These are phyloP conservation scores for Zaprionus bogoriensis DNA, from an alignment of 2,888 invertebrate genomes.

Conservation along the genomic window DNA sequence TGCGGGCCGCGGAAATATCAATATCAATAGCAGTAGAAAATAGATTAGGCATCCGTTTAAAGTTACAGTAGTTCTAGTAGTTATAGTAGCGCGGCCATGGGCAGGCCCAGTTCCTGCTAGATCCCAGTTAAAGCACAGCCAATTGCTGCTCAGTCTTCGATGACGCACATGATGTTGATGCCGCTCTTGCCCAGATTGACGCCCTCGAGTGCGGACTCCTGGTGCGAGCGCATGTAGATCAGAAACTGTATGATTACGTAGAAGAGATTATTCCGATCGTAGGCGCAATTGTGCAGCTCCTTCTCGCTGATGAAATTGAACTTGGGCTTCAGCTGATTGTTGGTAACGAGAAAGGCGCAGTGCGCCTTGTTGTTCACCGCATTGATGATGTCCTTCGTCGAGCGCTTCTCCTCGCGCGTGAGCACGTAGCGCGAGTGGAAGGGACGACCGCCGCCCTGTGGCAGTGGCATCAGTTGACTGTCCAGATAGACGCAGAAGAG, in stretches of 20 bases:
- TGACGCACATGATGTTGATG: conserved; percentile 92
- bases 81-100: conserved; percentile 15
- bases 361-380: conserved; percentile 81
- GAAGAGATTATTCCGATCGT: conserved; percentile 94
- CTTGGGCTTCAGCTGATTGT: conserved; percentile 80
- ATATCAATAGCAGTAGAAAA: conserved; percentile 20
- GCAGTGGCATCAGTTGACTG: conserved; percentile 88
- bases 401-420: conserved; percentile 81
- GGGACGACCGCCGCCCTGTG: conserved; percentile 87
- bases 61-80: not conserved
- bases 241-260: conserved; percentile 93
- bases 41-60: conserved; percentile 12
- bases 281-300: conserved; percentile 87
- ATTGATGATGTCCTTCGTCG: conserved; percentile 80
- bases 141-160: conserved; percentile 83
- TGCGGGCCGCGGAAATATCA: no score
- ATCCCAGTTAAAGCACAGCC: not conserved
- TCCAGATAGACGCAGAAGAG: conserved; percentile 94
- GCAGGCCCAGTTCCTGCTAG: conserved; percentile 24
- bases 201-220: conserved; percentile 90
- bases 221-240: conserved; percentile 88
- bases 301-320: conserved; percentile 85
- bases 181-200: conserved; percentile 91
- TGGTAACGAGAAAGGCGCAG: conserved; percentile 81
- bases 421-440: conserved; percentile 84